Evolutionary conservation across 2,797 vertebrate genomes (phyloP).

Genomic region (Pempheris klunzingeri): DNA sequence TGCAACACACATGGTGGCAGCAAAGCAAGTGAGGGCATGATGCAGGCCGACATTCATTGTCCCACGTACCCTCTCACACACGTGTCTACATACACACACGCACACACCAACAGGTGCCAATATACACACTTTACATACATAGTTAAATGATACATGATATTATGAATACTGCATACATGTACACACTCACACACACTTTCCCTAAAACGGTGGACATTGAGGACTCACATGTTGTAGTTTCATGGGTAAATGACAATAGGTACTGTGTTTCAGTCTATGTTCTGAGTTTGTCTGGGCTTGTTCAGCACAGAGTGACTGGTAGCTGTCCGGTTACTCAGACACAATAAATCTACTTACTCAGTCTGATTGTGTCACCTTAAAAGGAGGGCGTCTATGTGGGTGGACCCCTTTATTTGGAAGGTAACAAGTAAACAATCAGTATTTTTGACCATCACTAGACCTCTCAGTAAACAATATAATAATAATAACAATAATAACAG

Average conservation of each 20-base stretch:
- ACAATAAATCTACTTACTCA: conserved; percentile 67
- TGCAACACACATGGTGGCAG: conserved; percentile 62
- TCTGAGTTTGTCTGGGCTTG: conserved; percentile 70
- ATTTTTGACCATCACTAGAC: background rate
- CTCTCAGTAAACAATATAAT: too few relatives aligned
- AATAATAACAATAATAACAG: too few relatives aligned
- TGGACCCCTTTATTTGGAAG: background rate
- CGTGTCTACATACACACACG: background rate
- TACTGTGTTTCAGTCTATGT: conserved; percentile 44
- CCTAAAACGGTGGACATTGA: background rate
- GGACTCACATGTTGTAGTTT: background rate
- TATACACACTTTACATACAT: background rate
- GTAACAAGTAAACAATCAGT: background rate
- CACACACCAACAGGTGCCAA: background rate
- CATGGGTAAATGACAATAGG: conserved; percentile 27
- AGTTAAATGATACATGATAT: background rate
- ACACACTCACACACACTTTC: background rate
- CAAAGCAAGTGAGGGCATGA: conserved; percentile 74
- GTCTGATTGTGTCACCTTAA: conserved; percentile 52
- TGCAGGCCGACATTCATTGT: conserved; percentile 51
- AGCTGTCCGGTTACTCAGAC: conserved; percentile 66
- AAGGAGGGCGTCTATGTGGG: background rate
- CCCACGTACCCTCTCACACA: background rate
- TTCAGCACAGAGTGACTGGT: conserved; percentile 65
- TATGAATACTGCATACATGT: background rate